Evolutionary conservation across 2,797 vertebrate species (phyloP).

Genomic region (Uromys caudimaculatus): DNA sequence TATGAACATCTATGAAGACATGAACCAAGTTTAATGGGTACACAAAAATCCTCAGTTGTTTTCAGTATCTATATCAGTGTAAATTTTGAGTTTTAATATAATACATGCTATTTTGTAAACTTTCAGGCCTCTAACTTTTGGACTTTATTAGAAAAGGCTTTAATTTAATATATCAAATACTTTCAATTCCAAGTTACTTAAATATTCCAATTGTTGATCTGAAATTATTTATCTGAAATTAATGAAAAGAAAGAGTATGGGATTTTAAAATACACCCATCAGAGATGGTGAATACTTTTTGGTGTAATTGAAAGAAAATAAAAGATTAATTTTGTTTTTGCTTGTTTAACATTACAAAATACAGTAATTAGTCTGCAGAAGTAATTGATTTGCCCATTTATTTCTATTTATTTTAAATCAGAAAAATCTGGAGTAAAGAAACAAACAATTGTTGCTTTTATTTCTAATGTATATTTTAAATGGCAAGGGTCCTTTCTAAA

Average conservation of each 20-base stretch:
- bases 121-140: constrained; percentile 27
- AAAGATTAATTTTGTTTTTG: constrained; percentile 26
- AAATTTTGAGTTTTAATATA: constrained; percentile 43
- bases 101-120: constrained; percentile 20
- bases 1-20: background rate
- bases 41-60: constrained; percentile 18
- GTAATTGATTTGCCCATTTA: constrained; percentile 23
- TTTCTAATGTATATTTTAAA: constrained; percentile 64
- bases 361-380: constrained; percentile 33
- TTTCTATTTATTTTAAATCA: constrained; percentile 49
- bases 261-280: background rate
- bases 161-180: constrained; percentile 26
- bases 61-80: constrained; percentile 35
- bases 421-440: background rate
- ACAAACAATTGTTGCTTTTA: constrained; percentile 46
- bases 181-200: constrained; percentile 28
- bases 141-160: constrained; percentile 40
- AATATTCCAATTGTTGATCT: constrained; percentile 30
- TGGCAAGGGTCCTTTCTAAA: constrained; percentile 39
- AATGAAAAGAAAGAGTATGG: background rate
- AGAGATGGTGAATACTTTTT: constrained; percentile 37
- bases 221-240: constrained; percentile 56
- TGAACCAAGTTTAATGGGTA: background rate
- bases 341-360: constrained; percentile 60
- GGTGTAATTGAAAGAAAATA: constrained; percentile 46